Percentiles rank a stretch among this genome's conserved stretches.
Evolutionary conservation across 2,113 vertebrate genomes (phyloP).

Genomic region (Pristiophorus japonicus): DNA sequence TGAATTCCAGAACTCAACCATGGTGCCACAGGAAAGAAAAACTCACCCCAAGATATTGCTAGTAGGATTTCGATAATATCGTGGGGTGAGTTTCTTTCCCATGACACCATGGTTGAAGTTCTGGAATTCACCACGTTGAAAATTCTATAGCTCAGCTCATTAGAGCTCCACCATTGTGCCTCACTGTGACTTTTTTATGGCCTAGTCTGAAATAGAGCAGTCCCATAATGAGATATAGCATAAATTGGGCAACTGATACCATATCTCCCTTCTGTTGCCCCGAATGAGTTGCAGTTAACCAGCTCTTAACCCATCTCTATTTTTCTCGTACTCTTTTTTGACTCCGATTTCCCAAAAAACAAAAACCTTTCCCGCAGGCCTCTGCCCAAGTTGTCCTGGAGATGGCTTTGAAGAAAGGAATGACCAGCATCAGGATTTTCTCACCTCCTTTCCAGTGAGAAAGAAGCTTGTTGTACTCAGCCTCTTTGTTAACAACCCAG

Average conservation of each 20-base stretch:
- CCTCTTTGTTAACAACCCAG: neutral
- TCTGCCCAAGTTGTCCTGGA: neutral
- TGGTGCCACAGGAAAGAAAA: too few species aligned
- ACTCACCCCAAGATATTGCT: too few species aligned
- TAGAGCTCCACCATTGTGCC: neutral
- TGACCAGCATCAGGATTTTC: neutral
- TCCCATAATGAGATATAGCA: neutral
- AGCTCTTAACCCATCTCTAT: neutral
- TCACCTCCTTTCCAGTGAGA: neutral
- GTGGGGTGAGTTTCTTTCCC: too few species aligned
- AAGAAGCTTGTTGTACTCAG: neutral
- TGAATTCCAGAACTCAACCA: too few species aligned
- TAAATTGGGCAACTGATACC: neutral
- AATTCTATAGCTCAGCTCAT: neutral
- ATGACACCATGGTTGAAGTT: neutral
- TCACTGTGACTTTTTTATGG: neutral
- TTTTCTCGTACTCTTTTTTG: neutral
- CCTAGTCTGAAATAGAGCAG: neutral
- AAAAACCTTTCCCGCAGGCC: neutral
- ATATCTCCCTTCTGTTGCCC: neutral
- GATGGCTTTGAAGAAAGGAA: neutral
- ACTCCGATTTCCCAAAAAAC: neutral
- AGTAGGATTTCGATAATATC: neutral
- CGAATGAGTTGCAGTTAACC: neutral
- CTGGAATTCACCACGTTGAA: neutral